A percentile compares a stretch with the other conserved stretches of the same genome.
These are phyloP conservation scores for Neodiprion virginianus DNA, from an alignment of 1,140 invertebrate species.

Conservation along the genomic window DNA sequence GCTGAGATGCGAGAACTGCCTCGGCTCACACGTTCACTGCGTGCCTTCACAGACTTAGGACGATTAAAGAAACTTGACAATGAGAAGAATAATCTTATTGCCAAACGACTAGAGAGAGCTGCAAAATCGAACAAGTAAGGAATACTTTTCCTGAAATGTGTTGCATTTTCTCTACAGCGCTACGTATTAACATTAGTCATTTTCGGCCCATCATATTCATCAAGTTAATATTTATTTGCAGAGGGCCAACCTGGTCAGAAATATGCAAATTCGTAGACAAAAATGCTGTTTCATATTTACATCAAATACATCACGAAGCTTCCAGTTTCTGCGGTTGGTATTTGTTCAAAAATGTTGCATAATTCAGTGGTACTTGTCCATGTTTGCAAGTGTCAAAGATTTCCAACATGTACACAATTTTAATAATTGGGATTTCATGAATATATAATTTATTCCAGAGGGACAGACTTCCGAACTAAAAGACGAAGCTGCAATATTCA, in stretches of 20 bases:
- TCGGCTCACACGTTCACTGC: conserved; percentile 48
- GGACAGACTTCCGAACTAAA: conserved; percentile 60
- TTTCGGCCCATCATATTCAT: conserved; percentile 18
- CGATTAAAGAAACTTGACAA: conserved; percentile 28
- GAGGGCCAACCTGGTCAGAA: conserved; percentile 42
- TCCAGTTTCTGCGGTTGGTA: conserved; percentile 39
- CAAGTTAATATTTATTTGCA: conserved; percentile 30
- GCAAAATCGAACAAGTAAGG: conserved; percentile 39
- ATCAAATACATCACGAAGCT: conserved; percentile 37
- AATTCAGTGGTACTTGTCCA: conserved; percentile 1
- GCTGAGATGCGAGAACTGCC: conserved; percentile 44
- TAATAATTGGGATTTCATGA: conserved; percentile 13
- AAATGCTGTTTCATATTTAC: conserved; percentile 26
- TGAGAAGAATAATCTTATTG: conserved; percentile 41
- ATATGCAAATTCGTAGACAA: conserved; percentile 40
- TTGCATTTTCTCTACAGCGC: conserved; percentile 8
- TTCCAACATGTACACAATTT: conserved; percentile 10
- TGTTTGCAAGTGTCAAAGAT: conserved; percentile 7
- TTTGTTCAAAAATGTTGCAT: background rate
- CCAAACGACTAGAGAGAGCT: conserved; percentile 40
- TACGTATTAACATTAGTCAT: conserved; percentile 16
- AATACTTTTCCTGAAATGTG: background rate
- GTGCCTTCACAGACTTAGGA: conserved; percentile 48
- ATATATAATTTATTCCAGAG: conserved; percentile 36
- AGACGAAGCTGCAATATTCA: conserved; percentile 69